Percentiles rank a stretch among this genome's conserved stretches.
phyloP scores from a whole-genome alignment of 2,797 vertebrate genomes.

The Threskiornis aethiopicus region DNA sequence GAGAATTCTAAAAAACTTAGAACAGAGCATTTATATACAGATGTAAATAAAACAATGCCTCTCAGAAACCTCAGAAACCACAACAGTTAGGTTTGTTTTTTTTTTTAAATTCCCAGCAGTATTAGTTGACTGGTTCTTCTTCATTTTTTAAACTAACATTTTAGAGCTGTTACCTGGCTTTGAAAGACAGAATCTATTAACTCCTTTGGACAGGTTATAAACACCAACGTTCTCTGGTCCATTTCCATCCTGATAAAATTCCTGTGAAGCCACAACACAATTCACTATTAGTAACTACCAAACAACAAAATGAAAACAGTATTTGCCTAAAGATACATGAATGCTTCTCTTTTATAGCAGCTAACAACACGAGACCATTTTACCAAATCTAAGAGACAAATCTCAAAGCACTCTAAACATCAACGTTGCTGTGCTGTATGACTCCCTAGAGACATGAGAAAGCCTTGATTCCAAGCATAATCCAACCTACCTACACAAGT shows the following conservation, averaged over 20 bases:
- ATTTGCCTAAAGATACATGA: neutral
- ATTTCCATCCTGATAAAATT: slow-evolving; percentile 97
- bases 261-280: slow-evolving; percentile 76
- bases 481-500: neutral
- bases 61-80: neutral
- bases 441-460: neutral
- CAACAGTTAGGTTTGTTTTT: neutral
- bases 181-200: slow-evolving; percentile 97
- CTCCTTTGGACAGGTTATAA: slow-evolving; percentile 96
- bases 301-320: neutral
- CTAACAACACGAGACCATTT: neutral
- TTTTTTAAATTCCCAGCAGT: neutral
- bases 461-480: neutral
- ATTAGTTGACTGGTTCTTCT: neutral
- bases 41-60: neutral
- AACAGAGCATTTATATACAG: neutral
- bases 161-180: slow-evolving; percentile 87
- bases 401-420: neutral
- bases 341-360: neutral
- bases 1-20: neutral
- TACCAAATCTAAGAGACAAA: neutral
- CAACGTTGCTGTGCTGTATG: neutral
- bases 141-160: neutral
- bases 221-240: slow-evolving; percentile 96
- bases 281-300: neutral